Percentiles rank a stretch among this genome's conserved stretches.
phyloP scores from a whole-genome alignment of 2,888 invertebrate genomes.

The Mimas tiliae region DNA sequence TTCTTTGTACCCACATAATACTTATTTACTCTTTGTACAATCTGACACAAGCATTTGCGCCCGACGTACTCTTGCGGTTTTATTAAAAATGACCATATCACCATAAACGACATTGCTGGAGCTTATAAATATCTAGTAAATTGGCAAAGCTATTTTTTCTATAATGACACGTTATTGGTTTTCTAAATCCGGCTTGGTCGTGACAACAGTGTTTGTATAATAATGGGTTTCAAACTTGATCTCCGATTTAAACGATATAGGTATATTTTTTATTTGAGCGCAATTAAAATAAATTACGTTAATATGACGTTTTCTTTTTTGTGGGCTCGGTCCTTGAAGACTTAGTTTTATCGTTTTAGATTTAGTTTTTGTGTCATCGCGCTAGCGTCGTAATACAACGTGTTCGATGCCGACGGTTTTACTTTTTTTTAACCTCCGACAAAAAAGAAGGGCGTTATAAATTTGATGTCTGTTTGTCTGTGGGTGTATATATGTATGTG shows the following conservation, averaged over 20 bases:
- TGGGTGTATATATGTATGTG: too few relatives aligned
- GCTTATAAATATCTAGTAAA: slow-evolving; percentile 12
- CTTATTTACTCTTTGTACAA: too few relatives aligned
- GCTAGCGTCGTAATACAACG: too few relatives aligned
- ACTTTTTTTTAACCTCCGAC: too few relatives aligned
- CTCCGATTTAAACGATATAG: slow-evolving; percentile 6
- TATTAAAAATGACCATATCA: not conserved
- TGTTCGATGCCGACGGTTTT: too few relatives aligned
- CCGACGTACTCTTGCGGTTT: too few relatives aligned
- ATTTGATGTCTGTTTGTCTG: too few relatives aligned
- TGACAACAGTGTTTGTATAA: slow-evolving; percentile 21
- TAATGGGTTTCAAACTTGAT: slow-evolving; percentile 8
- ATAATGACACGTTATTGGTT: slow-evolving; percentile 24
- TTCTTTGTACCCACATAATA: too few relatives aligned
- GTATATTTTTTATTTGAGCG: slow-evolving; percentile 6
- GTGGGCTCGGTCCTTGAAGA: not conserved
- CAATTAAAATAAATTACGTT: slow-evolving; percentile 21
- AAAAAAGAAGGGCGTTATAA: too few relatives aligned
- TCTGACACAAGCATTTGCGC: too few relatives aligned
- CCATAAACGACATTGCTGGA: not conserved
- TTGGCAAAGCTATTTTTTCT: slow-evolving; percentile 17
- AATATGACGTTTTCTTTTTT: slow-evolving; percentile 14
- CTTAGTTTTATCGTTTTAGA: not conserved
- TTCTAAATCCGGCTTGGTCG: slow-evolving; percentile 29
- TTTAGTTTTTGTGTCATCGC: slow-evolving; percentile 1